Evolutionary conservation across 2,797 vertebrate species (phyloP).

Genomic region (Aselliscus stoliczkanus): DNA sequence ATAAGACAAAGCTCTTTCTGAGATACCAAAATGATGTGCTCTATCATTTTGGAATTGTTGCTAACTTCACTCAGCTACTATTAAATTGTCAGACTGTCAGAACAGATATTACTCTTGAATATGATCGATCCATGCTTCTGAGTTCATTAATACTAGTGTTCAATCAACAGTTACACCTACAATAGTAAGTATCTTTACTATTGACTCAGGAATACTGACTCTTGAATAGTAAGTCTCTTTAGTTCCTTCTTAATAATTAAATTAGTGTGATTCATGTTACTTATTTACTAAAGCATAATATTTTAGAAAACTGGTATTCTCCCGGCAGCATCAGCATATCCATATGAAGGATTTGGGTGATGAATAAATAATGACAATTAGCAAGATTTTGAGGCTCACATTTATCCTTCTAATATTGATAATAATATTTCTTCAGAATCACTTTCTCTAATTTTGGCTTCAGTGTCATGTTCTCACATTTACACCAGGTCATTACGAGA

Average conservation of each 20-base stretch:
- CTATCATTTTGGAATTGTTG: not conserved
- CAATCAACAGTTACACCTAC: not conserved
- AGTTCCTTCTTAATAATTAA: not conserved
- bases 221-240: not conserved
- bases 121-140: not conserved
- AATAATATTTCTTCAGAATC: not conserved
- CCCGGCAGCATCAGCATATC: not conserved
- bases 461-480: not conserved
- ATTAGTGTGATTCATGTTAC: not conserved
- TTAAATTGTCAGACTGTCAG: not conserved
- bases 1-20: not conserved
- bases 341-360: not conserved
- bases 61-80: not conserved
- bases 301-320: not conserved
- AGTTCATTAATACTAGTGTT: not conserved
- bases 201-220: conserved; percentile 2
- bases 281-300: not conserved
- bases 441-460: not conserved
- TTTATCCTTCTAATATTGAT: not conserved
- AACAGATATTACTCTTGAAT: conserved; percentile 31
- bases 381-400: not conserved
- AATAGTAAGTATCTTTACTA: not conserved
- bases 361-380: not conserved
- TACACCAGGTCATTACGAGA: not conserved
- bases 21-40: not conserved